Conservation (phyloP, 2,797 vertebrate genomes). For the Thalassophryne amazonica region DNA sequence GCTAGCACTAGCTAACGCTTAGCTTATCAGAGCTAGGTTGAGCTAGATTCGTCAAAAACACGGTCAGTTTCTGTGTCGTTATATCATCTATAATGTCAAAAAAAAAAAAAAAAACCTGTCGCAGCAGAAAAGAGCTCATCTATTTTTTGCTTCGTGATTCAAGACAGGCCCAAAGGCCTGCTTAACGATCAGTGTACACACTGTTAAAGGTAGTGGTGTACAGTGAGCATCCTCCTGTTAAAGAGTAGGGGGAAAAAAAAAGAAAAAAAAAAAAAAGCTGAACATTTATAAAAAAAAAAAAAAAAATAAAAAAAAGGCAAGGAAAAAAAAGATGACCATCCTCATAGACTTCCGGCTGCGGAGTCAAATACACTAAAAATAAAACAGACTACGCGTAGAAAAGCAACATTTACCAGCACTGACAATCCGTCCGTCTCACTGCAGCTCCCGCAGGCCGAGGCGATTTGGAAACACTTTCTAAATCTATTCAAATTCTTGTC, state of each 20-base stretch:
- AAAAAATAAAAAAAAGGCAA: constrained; percentile 47
- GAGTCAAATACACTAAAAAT: constrained; percentile 56
- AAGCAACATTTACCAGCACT: constrained; percentile 66
- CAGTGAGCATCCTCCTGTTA: constrained; percentile 36
- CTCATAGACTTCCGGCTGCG: constrained; percentile 81
- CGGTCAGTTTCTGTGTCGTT: no score
- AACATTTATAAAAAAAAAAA: no score
- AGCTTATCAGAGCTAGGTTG: no score
- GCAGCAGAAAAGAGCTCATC: no score
- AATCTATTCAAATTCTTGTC: constrained; percentile 49
- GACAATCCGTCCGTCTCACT: constrained; percentile 48
- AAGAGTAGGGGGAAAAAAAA: constrained; percentile 16
- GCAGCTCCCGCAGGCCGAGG: constrained; percentile 42
- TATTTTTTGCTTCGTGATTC: no score
- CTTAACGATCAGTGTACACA: no score
- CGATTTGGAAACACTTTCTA: constrained; percentile 38
- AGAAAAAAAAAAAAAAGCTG: constrained; percentile 43
- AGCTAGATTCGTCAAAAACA: no score
- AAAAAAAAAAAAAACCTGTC: no score
- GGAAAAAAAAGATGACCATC: constrained; percentile 56
- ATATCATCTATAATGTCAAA: no score
- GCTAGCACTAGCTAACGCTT: no score
- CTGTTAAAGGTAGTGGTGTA: no score
- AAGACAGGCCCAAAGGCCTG: no score
- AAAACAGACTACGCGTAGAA: constrained; percentile 50